Base-by-base conservation (phyloP, 2,888 invertebrate genomes). In the Exocentrus adspersus region DNA sequence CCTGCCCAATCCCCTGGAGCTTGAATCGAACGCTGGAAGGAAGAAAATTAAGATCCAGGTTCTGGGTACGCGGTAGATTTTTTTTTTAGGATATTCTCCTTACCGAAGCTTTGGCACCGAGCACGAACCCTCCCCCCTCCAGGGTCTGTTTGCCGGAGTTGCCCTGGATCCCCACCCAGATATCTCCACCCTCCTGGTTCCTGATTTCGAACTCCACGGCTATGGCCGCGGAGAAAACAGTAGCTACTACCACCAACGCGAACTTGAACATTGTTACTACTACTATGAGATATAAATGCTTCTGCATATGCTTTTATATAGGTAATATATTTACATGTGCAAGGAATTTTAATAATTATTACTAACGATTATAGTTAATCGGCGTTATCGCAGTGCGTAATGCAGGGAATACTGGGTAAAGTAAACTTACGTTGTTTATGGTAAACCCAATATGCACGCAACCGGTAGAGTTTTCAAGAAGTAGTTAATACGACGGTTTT, bases 1-100 rank as follows among this genome's bases (percentile, higher is more conserved):
- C 84, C 84, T 4, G 79, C 79, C 84, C 84, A 84, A 20, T 78
- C 71, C 24, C 77, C 75, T 9, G 78, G 72, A 2, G 77, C 71
- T 14, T 67, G 24, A 1, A 79, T 46, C 6, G 68, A 12, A 12
- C 37, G 37, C 37, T 37, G 37, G 2, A 37, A 24, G 7, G 3
- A 24, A 24, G 7, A 3, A 24, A 3, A 24, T 5, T 10, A 28
- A 28, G 28, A 6, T 28, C 5, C 28, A 28, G 7, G 7, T 28
- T 28, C 4, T 28, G 28, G 28, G 7, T 28, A 28, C 28, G n/a
- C n/a, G n/a, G n/a, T n/a, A n/a, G n/a, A n/a, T n/a, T n/a, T n/a
- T n/a, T n/a, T n/a, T n/a, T n/a, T n/a, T n/a, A n/a, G n/a, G 12
- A 12, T 5, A 37, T n/a, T 19, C 12, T 6, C 5, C 56, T 48